Evolutionary conservation across 2,888 invertebrate species (phyloP), one percentile per base, ranked within the genome.

Genomic region (Pseudococcus jackbeardsleyi): DNA sequence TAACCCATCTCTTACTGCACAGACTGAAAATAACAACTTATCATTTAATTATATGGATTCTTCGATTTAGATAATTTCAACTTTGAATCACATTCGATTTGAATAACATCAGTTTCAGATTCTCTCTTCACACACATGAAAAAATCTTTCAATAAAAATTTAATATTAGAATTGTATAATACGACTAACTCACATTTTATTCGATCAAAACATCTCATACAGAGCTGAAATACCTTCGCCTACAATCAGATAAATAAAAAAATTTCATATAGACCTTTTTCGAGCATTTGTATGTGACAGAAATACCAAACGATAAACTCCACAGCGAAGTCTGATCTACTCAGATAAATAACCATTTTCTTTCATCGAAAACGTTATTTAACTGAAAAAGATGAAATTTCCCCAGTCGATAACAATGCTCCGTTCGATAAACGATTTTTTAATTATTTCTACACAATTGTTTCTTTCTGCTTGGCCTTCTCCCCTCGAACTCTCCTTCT

Each of bases 31-130:
- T 72, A 72, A 72, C 68, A 33, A n/a, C 26, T 72, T 72, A 72
- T 72, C 68, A 72, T 26, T 72, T 72, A 72, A 72, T 72, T 72
- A 72, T 33, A 72, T 72, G 33, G 33, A 72, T 72, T 72, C 26
- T 15, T 2, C 33, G 1, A 33, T 11, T 33, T 2, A 33, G 26
- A 26, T 72, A 26, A 59, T 5, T 59, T 9, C 15, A 54, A 54
- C 5, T 54, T 17, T 5, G 19, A 59, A 5, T 19, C 59, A 7
- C 19, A 59, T 5, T 59, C 17, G 59, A 59, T 50, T 50, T 50
- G 17, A 50, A 50, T 50, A 5, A 17, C 50, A 50, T 50, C 50
- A 50, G 50, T 17, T 50, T 50, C 12, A 11, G 9, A 11, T 46
- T 46, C 46, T 50, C 50, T 50, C 17, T 50, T 12, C 50, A 33